Evolutionary conservation across 2,888 invertebrate genomes (phyloP).

Genomic region (Noctuana brunneofusca): DNA sequence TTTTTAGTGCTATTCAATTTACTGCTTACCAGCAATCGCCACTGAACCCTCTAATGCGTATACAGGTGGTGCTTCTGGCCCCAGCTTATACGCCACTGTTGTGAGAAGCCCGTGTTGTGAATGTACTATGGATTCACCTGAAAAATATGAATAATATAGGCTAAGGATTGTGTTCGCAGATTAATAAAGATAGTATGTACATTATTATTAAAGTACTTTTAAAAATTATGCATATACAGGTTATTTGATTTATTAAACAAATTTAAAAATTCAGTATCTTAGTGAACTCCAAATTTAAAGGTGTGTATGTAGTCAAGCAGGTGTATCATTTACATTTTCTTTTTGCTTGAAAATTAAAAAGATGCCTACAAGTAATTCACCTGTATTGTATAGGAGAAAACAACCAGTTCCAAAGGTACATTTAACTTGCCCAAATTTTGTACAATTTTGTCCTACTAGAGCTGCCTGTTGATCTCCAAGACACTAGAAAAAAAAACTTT

Average conservation of each 20-base stretch:
- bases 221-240: too few species aligned
- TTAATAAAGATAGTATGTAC: too few species aligned
- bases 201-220: too few species aligned
- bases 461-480: constrained; percentile 98
- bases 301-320: too few species aligned
- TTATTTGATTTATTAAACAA: too few species aligned
- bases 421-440: constrained; percentile 94
- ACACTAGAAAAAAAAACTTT: constrained; percentile 81
- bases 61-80: constrained; percentile 86
- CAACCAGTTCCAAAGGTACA: constrained; percentile 98
- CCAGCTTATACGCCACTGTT: constrained; percentile 95
- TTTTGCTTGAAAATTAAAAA: constrained; percentile 8
- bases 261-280: too few species aligned
- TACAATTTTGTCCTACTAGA: constrained; percentile 95
- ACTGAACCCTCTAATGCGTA: constrained; percentile 97
- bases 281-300: too few species aligned
- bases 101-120: constrained; percentile 94
- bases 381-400: constrained; percentile 97
- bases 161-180: too few species aligned
- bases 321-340: too few species aligned
- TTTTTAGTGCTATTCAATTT: not conserved
- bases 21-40: constrained; percentile 87
- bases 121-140: constrained; percentile 88
- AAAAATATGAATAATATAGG: constrained; percentile 37
- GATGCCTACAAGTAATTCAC: constrained; percentile 65